phyloP scores from a whole-genome alignment of 1,140 invertebrate species.

The Drosophila equinoxialis region DNA sequence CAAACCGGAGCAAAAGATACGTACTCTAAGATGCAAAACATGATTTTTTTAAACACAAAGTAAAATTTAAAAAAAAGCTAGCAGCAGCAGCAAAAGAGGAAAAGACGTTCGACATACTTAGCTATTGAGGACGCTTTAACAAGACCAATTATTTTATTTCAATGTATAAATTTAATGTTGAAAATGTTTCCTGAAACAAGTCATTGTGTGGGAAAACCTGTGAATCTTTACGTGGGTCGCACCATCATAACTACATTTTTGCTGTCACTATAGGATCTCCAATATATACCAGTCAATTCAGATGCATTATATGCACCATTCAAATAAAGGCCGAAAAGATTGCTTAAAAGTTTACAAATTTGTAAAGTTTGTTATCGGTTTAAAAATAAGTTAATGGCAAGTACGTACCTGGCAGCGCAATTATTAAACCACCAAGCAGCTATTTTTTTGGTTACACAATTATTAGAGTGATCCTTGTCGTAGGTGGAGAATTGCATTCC shows the following conservation, averaged over 20 bases:
- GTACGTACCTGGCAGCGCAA: background rate
- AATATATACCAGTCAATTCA: background rate
- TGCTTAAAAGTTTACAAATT: background rate
- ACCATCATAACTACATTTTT: background rate
- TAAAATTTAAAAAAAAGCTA: too few species aligned
- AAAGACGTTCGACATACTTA: too few species aligned
- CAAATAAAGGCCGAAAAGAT: slow-evolving; percentile 3
- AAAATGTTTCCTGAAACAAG: too few species aligned
- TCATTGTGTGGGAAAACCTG: too few species aligned
- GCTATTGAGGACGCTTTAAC: too few species aligned
- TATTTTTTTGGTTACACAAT: background rate
- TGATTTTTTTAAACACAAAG: too few species aligned
- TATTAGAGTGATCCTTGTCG: background rate
- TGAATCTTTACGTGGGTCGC: background rate
- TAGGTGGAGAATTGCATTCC: slow-evolving; percentile 1
- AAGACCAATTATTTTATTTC: too few species aligned
- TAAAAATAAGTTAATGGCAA: background rate
- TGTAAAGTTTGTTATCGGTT: background rate
- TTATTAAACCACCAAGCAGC: slow-evolving; percentile 3
- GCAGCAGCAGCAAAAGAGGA: too few species aligned
- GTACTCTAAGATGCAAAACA: too few species aligned
- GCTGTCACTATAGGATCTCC: background rate
- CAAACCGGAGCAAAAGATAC: too few species aligned
- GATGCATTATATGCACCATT: background rate
- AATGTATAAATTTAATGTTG: too few species aligned